Evolutionary conservation across 2,113 vertebrate genomes (phyloP).

Genomic region (Tautogolabrus adspersus): DNA sequence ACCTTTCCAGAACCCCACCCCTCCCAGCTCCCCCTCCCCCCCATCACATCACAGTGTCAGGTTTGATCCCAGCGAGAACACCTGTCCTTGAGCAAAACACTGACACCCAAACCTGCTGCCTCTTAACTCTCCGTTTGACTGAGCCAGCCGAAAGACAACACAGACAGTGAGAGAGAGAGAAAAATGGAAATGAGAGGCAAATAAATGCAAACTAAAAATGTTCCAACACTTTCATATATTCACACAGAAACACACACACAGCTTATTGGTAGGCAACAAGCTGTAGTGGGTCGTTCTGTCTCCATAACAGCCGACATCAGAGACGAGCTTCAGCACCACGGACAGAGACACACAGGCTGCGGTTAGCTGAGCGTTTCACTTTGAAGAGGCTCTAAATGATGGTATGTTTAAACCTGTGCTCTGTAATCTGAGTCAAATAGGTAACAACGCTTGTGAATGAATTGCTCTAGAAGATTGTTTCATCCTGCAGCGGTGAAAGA

Average conservation of each 20-base stretch:
- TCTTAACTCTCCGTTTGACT: neutral
- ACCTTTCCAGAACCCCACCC: neutral
- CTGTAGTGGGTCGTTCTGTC: neutral
- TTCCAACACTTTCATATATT: neutral
- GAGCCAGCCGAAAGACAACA: neutral
- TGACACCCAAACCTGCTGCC: neutral
- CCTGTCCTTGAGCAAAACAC: conserved; percentile 1
- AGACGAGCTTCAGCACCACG: conserved; percentile 49
- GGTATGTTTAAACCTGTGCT: no score
- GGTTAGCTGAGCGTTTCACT: no score
- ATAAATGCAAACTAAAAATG: conserved; percentile 14
- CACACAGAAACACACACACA: conserved; percentile 12
- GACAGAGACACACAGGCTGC: conserved; percentile 31
- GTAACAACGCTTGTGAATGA: no score
- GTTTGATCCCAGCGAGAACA: neutral
- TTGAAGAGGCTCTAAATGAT: no score
- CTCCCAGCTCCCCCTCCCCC: no score
- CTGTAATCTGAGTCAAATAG: no score
- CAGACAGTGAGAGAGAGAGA: neutral
- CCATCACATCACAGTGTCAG: neutral
- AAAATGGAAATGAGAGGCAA: conserved; percentile 2
- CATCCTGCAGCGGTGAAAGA: no score
- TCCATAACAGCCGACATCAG: neutral
- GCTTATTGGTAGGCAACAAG: neutral
- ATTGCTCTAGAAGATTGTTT: no score